Conservation (phyloP, 1,140 invertebrate species). For the Tetramorium simillimum region DNA sequence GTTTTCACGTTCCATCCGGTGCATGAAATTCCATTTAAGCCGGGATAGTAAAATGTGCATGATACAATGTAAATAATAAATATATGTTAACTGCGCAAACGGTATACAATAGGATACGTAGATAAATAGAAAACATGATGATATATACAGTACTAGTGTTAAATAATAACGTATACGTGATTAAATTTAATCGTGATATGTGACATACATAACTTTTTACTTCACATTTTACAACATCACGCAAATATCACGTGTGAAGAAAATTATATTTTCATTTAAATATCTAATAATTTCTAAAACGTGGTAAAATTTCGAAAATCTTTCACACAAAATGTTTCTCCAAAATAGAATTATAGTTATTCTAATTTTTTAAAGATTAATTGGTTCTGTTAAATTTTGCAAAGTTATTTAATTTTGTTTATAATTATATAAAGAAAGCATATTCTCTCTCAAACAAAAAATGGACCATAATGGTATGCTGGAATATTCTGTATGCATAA, state of each 20-base stretch:
- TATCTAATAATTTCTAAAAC: not conserved
- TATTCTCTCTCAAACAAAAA: not conserved
- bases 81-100: not conserved
- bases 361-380: not conserved
- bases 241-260: not conserved
- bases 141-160: not conserved
- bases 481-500: conserved; percentile 44
- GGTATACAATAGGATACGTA: not conserved
- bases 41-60: conserved; percentile 58
- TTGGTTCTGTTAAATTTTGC: not conserved
- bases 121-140: not conserved
- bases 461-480: not conserved
- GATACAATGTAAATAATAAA: conserved; percentile 30
- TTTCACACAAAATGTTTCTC: not conserved
- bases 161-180: not conserved
- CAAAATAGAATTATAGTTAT: not conserved
- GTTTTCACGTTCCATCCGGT: conserved; percentile 4
- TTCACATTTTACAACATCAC: not conserved
- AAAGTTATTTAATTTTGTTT: conserved; percentile 12
- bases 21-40: conserved; percentile 57
- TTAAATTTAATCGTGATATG: conserved; percentile 9
- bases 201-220: not conserved
- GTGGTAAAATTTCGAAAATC: not conserved
- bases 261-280: conserved; percentile 1
- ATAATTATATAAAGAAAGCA: conserved; percentile 29